phyloP scores from a whole-genome alignment of 2,888 invertebrate species.

The Deroplatys truncata region DNA sequence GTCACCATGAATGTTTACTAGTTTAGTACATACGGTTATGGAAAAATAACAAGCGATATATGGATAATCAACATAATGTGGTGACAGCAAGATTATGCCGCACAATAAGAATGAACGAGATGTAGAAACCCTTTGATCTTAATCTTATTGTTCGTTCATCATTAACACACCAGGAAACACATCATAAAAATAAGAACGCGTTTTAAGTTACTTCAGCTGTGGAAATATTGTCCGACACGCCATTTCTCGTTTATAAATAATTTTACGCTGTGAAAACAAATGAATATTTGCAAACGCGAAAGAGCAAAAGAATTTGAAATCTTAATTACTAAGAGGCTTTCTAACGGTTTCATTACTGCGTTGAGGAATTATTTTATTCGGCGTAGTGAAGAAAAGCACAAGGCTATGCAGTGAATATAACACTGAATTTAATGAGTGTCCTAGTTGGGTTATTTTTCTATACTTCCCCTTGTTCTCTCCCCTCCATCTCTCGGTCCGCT shows the following conservation, averaged over 20 bases:
- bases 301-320: background rate
- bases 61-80: no score
- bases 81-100: background rate
- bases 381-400: background rate
- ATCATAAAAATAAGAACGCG: background rate
- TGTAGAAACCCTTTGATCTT: background rate
- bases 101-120: background rate
- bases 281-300: background rate
- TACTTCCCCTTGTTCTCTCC: background rate
- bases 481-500: background rate
- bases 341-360: background rate
- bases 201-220: background rate
- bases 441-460: background rate
- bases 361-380: background rate
- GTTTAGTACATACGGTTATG: no score
- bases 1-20: no score
- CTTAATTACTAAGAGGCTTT: background rate
- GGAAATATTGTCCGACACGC: background rate
- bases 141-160: background rate
- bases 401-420: background rate
- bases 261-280: background rate
- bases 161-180: background rate
- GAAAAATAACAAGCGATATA: no score
- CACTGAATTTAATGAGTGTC: background rate
- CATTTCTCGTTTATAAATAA: background rate